Evolutionary conservation across 2,797 vertebrate species (phyloP), one percentile per base, ranked within the genome.

Genomic region (Ibycter americanus): DNA sequence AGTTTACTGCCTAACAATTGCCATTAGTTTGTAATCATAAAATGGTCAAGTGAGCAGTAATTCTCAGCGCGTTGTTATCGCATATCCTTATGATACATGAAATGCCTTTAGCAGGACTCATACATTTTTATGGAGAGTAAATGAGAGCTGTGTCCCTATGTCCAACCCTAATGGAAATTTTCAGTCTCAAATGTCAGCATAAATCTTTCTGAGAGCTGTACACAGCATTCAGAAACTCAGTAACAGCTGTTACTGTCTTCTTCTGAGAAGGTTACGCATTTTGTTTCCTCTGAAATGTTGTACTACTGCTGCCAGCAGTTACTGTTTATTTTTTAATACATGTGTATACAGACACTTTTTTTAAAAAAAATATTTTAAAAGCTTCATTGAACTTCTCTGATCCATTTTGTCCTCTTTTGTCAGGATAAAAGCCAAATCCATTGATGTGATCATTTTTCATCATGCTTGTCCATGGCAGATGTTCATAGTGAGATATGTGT

Each of bases 1-100:
- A 67, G 80, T 93, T 92, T 93, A 89, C 36, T 88, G 46, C 67
- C 87, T 65, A 85, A 90, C 67, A 91, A 68, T 74, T 73, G 71
- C 78, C 76, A 83, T 92, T 94, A 87, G 52, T 83, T 81, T 91
- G 76, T 61, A 94, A 83, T 92, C 84, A 74, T 96, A 92, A 95
- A 96, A 94, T 92, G 82, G 82, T 95, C 92, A 96, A 94, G 82
- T 92, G 90, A 95, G 34, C 93, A 93, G 89, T 93, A 87, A 85
- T 89, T 93, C 87, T 86, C 67, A 46, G 74, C 89, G 40, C 49
- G 89, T 54, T 3, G 2, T 93, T 96, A 80, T 76, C 9, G 1
- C 63, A 44, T 56, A 67, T 77, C 71, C 81, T 90, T 87, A 77
- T 77, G 90, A 85, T 52, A 92, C 90, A 87, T 70, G 31, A 92